Conservation (phyloP, 2,888 invertebrate genomes). For the Arrhopalites spinosus region DNA sequence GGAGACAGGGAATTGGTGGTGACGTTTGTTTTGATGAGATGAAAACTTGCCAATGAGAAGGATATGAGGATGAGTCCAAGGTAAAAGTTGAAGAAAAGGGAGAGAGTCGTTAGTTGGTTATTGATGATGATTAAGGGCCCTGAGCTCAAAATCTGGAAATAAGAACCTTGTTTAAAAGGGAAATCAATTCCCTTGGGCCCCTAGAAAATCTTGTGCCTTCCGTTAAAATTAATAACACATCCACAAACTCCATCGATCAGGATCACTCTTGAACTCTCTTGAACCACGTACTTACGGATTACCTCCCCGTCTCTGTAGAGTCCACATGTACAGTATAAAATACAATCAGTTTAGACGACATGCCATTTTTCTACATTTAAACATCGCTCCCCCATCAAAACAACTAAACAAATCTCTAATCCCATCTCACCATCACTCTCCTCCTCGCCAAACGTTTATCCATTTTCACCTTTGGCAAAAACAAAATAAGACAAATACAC, state of each 20-base stretch:
- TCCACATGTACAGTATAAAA: not conserved
- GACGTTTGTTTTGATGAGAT: not conserved
- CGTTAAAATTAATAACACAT: constrained; percentile 68
- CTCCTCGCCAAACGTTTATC: too few relatives aligned
- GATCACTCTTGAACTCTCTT: constrained; percentile 64
- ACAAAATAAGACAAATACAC: too few relatives aligned
- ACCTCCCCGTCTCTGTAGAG: constrained; percentile 68
- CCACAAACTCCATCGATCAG: constrained; percentile 70
- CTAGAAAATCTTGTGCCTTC: constrained; percentile 69
- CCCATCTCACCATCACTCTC: too few relatives aligned
- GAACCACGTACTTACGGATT: constrained; percentile 76
- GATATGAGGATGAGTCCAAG: not conserved
- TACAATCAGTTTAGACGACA: too few relatives aligned
- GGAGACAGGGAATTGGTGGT: not conserved
- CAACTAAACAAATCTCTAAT: too few relatives aligned
- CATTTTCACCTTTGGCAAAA: too few relatives aligned
- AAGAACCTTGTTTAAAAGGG: constrained; percentile 78
- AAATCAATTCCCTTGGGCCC: constrained; percentile 72
- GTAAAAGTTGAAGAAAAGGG: not conserved
- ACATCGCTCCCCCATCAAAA: too few relatives aligned
- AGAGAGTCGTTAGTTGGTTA: not conserved
- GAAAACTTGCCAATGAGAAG: too few relatives aligned
- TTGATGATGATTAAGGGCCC: constrained; percentile 56
- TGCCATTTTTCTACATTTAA: too few relatives aligned
- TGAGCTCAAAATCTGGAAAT: constrained; percentile 64